These are phyloP conservation scores for Anorthoa munda DNA, from an alignment of 2,888 invertebrate species.

Conservation along the genomic window DNA sequence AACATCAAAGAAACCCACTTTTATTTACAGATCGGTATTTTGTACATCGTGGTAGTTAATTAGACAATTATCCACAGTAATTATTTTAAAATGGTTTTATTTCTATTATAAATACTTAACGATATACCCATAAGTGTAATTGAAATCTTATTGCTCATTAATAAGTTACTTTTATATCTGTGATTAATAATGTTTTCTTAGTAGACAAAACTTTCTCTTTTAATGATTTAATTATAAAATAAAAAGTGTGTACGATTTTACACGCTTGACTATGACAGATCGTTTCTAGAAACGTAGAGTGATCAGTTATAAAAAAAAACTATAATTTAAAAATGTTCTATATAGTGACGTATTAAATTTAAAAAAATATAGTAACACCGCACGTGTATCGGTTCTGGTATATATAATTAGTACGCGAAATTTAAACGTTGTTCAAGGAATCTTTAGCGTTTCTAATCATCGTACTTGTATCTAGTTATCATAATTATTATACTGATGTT, in stretches of 20 bases:
- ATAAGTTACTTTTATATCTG: constrained; percentile 9
- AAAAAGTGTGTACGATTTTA: background rate
- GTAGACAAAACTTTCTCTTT: constrained; percentile 29
- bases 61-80: background rate
- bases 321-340: too few relatives aligned
- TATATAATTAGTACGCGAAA: constrained; percentile 47
- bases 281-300: background rate
- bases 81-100: background rate
- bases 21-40: constrained; percentile 16
- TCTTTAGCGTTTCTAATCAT: constrained; percentile 50
- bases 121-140: constrained; percentile 5
- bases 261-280: background rate
- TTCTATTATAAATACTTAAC: background rate
- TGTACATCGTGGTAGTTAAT: background rate
- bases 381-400: constrained; percentile 17
- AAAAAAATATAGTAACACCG: background rate
- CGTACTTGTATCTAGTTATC: constrained; percentile 15
- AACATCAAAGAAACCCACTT: constrained; percentile 48
- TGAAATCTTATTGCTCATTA: constrained; percentile 20
- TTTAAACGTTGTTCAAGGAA: constrained; percentile 57
- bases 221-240: constrained; percentile 12
- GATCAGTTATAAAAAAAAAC: background rate
- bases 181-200: constrained; percentile 22
- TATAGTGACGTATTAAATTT: background rate
- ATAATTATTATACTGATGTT: constrained; percentile 2